These are phyloP conservation scores for Paelopatides confundens DNA, from an alignment of 53 echinoderm and acorn worm genomes.

Conservation along the genomic window DNA sequence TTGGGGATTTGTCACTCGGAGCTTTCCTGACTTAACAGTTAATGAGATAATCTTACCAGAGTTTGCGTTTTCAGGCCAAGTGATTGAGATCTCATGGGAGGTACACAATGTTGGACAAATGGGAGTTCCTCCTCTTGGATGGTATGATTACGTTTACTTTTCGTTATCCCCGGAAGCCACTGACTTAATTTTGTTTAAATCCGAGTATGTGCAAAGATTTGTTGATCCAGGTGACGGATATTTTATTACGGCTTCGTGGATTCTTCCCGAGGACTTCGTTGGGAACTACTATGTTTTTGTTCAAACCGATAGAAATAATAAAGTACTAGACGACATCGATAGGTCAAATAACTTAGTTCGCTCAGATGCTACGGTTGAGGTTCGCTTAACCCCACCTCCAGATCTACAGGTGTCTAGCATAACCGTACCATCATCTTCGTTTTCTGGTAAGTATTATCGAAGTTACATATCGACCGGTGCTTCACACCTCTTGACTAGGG, in stretches of 20 bases:
- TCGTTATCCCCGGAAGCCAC: not conserved
- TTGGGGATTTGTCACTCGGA: conserved; percentile 38
- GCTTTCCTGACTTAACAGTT: conserved; percentile 30
- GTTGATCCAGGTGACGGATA: conserved; percentile 41
- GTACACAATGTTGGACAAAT: conserved; percentile 24
- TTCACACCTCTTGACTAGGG: no score
- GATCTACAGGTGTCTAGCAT: conserved; percentile 35
- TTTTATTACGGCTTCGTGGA: not conserved
- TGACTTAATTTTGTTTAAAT: not conserved
- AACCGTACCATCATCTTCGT: not conserved
- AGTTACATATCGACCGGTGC: no score
- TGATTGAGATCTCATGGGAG: conserved; percentile 35
- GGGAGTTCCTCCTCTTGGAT: not conserved
- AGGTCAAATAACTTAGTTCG: conserved; percentile 11
- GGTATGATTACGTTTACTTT: not conserved
- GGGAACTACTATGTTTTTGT: conserved; percentile 37
- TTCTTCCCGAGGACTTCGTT: conserved; percentile 13
- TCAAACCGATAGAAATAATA: not conserved
- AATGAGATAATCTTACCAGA: not conserved
- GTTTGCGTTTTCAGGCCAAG: conserved; percentile 38
- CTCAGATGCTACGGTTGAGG: conserved; percentile 7
- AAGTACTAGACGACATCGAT: conserved; percentile 30
- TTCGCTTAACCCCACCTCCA: conserved; percentile 43
- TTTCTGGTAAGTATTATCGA: conserved; percentile 55
- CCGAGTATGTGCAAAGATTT: conserved; percentile 11